Conservation (phyloP, 2,888 invertebrate species). For the Sphecodes monilicornis region DNA sequence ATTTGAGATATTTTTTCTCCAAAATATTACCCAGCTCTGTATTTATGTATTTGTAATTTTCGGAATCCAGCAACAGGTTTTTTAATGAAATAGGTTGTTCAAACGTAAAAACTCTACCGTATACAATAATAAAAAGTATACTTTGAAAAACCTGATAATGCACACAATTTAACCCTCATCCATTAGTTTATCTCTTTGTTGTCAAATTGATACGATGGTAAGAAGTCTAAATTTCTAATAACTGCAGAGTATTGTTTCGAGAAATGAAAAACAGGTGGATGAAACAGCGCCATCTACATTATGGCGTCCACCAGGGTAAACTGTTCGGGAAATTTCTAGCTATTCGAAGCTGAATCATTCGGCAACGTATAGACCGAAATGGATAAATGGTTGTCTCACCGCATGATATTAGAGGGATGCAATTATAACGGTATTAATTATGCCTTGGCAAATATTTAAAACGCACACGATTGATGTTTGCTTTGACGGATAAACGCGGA, state of each 20-base stretch:
- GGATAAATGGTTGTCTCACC: constrained; percentile 32
- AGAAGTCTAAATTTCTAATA: not conserved
- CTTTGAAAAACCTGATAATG: too few species aligned
- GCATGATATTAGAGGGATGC: constrained; percentile 39
- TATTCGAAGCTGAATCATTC: not conserved
- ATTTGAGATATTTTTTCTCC: too few species aligned
- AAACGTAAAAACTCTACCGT: too few species aligned
- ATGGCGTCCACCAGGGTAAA: not conserved
- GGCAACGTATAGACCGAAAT: not conserved
- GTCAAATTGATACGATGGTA: not conserved
- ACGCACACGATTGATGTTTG: constrained; percentile 77
- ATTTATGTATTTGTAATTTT: not conserved
- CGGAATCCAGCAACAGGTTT: not conserved
- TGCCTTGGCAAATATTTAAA: constrained; percentile 77
- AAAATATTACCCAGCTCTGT: too few species aligned
- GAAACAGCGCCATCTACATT: not conserved
- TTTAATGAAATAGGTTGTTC: not conserved
- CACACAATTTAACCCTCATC: not conserved
- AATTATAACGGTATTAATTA: constrained; percentile 76
- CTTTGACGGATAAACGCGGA: constrained; percentile 63
- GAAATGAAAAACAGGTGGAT: not conserved
- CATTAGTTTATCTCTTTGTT: not conserved
- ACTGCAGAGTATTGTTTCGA: not conserved
- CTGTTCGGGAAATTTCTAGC: not conserved
- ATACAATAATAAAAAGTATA: not conserved